Evolutionary conservation across 2,113 vertebrate species (phyloP).

Genomic region (Ia io): DNA sequence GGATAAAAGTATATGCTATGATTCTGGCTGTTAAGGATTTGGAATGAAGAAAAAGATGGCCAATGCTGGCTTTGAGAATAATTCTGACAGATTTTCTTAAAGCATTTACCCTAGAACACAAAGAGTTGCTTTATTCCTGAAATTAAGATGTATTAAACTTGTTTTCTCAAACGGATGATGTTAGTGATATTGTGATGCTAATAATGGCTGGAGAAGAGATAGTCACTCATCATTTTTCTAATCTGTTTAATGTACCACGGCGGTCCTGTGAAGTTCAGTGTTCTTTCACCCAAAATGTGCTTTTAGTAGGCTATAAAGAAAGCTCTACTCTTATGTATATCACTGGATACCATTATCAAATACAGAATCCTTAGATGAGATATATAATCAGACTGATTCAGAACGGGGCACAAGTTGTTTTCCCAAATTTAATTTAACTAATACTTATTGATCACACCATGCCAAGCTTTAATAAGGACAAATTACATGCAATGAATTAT

Average conservation of each 20-base stretch:
- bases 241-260: not conserved
- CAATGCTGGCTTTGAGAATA: not conserved
- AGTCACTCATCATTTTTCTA: not conserved
- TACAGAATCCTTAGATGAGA: not conserved
- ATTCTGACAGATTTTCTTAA: not conserved
- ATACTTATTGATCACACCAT: not conserved
- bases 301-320: not conserved
- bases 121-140: not conserved
- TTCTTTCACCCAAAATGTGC: not conserved
- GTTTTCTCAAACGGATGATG: not conserved
- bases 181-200: not conserved
- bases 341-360: not conserved
- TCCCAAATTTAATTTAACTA: not conserved
- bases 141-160: not conserved
- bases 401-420: not conserved
- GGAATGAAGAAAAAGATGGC: not conserved
- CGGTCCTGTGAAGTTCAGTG: not conserved
- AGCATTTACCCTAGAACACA: not conserved
- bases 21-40: not conserved
- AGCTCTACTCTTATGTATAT: not conserved
- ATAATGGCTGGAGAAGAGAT: not conserved
- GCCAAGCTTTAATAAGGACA: not conserved
- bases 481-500: not conserved
- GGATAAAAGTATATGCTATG: not conserved
- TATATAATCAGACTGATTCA: not conserved